Base-by-base conservation (phyloP, 37 sponge, comb jelly and placozoan genomes). In the Petrosia ficiformis region DNA sequence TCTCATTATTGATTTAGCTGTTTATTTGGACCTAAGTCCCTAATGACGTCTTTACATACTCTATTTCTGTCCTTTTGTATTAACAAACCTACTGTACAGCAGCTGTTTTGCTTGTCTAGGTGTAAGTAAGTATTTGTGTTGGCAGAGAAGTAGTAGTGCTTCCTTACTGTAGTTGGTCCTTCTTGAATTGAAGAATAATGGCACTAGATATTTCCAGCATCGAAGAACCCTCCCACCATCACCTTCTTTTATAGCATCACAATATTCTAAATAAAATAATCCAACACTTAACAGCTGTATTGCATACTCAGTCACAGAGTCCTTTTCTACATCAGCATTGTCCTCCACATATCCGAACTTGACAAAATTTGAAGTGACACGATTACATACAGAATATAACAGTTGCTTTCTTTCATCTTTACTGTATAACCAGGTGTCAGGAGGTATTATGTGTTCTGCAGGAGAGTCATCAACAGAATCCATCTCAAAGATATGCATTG, bases 41-140 rank as follows among this genome's bases (percentile, higher is more conserved):
- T 4, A 10, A 74, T 31, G 4, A 40, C 48, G 5, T 39, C 69
- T 57, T 74, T 74, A 3, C 56, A 44, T 4, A 59, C 19, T 26
- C 39, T 74, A 30, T 74, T 58, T 8, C 56, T 59, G 61, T 2
- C 63, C 63, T 31, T 72, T 72, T 0, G 44, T 36, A 39, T 80
- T 80, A n/a, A 80, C 33, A 61, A 80, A 80, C 1, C 81, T 22
- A 16, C 39, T 34, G 25, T 39, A 80, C 44, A 80, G 28, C 11
- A 80, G 66, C 38, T 80, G 81, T 39, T 70, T 28, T 22, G 66
- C 71, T 1, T 68, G 42, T 28, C 54, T 44, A 1, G 71, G 71
- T 11, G 80, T 19, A 16, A 79, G 64, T 4, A 48, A 2, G 65
- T 41, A 75, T 31, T 35, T 22, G 25, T 35, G 37, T 25, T 79